A percentile compares a stretch with the other conserved stretches of the same genome.
These are phyloP conservation scores for Drosophila jambulina DNA, from an alignment of 1,140 invertebrate species.

Conservation along the genomic window DNA sequence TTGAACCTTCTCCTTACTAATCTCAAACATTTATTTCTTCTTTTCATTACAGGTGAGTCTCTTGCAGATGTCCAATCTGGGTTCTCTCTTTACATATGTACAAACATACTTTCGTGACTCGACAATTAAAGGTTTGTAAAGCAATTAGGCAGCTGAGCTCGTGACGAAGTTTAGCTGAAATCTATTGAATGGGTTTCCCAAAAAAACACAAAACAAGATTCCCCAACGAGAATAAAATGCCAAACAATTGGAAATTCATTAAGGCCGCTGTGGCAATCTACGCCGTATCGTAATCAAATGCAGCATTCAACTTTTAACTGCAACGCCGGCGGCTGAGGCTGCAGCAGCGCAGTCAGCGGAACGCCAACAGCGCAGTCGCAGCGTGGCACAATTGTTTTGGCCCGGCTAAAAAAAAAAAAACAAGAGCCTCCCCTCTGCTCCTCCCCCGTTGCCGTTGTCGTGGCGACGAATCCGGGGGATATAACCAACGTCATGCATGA, in stretches of 20 bases:
- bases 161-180: conserved; percentile 47
- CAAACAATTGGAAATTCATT: conserved; percentile 78
- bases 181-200: conserved; percentile 57
- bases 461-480: conserved; percentile 49
- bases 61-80: conserved; percentile 20
- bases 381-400: conserved; percentile 65
- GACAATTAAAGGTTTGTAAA: conserved; percentile 75
- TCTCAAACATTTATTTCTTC: conserved; percentile 33
- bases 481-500: conserved; percentile 71
- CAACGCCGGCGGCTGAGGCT: conserved; percentile 31
- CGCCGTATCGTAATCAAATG: conserved; percentile 43
- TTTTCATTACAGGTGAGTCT: conserved; percentile 65
- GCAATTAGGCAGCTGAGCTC: conserved; percentile 77
- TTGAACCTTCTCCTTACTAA: conserved; percentile 26
- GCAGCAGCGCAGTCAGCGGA: conserved; percentile 55
- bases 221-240: conserved; percentile 30
- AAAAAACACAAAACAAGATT: conserved; percentile 43
- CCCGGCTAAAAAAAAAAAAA: conserved; percentile 23
- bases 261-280: conserved; percentile 54
- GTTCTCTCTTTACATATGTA: conserved; percentile 26
- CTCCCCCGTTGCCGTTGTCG: conserved; percentile 42
- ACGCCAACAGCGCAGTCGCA: conserved; percentile 49
- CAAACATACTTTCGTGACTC: conserved; percentile 43
- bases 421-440: neutral
- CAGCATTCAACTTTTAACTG: conserved; percentile 71